These are phyloP conservation scores for Polylopha cassiicola DNA, from an alignment of 2,888 invertebrate species.

Conservation along the genomic window DNA sequence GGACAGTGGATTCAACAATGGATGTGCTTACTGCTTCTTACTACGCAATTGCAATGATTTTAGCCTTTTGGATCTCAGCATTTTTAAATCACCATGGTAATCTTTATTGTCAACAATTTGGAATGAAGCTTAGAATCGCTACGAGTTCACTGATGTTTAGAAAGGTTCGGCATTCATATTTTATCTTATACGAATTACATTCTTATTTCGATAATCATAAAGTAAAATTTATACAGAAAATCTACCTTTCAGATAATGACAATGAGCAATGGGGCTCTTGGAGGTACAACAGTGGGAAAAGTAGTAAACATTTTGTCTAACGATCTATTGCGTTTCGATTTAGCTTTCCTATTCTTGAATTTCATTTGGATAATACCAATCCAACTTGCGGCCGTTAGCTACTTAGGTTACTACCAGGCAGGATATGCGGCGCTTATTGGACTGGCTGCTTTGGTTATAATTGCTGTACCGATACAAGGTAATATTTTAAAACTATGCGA, in stretches of 20 bases:
- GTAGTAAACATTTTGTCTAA: constrained; percentile 92
- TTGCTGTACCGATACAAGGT: constrained; percentile 89
- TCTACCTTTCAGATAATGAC: constrained; percentile 56
- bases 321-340: constrained; percentile 90
- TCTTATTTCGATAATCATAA: no score
- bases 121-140: constrained; percentile 85
- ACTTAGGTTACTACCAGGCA: constrained; percentile 82
- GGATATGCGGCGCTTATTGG: constrained; percentile 83
- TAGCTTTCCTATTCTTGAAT: constrained; percentile 84
- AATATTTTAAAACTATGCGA: constrained; percentile 22
- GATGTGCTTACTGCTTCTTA: constrained; percentile 70
- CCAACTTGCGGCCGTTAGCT: constrained; percentile 79
- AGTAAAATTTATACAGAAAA: constrained; percentile 2
- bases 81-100: constrained; percentile 84
- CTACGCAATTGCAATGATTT: constrained; percentile 69
- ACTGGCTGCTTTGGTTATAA: constrained; percentile 79
- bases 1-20: constrained; percentile 74
- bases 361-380: constrained; percentile 89
- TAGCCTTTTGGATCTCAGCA: constrained; percentile 67
- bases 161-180: constrained; percentile 69
- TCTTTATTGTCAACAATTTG: constrained; percentile 80
- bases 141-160: constrained; percentile 84
- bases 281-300: constrained; percentile 90
- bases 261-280: constrained; percentile 79
- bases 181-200: no score